Evolutionary conservation across 2,113 vertebrate species (phyloP).

Genomic region (Hippocampus barbouri): DNA sequence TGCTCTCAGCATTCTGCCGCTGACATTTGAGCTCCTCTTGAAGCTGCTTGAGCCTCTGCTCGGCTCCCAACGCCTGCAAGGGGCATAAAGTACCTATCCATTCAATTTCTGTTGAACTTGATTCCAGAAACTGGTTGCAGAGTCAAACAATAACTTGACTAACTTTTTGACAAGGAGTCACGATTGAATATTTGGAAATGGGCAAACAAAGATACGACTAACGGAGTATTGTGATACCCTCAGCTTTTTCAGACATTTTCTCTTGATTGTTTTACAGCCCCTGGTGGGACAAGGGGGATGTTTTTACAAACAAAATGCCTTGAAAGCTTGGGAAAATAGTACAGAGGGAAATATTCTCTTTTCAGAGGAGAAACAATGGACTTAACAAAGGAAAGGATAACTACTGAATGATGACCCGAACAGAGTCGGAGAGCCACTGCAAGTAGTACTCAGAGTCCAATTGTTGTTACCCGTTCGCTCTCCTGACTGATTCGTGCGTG

Average conservation of each 20-base stretch:
- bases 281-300: not conserved
- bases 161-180: not conserved
- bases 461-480: constrained; percentile 60
- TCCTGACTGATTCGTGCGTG: constrained; percentile 63
- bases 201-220: not conserved
- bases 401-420: not conserved
- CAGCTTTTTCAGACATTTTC: not conserved
- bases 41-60: constrained; percentile 70
- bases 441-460: not conserved
- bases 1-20: constrained; percentile 73
- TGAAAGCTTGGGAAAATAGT: not conserved
- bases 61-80: constrained; percentile 58
- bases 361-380: not conserved
- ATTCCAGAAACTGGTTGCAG: not conserved
- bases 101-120: not conserved
- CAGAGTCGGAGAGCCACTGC: not conserved
- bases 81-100: constrained; percentile 3
- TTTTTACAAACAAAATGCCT: not conserved
- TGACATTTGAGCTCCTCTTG: constrained; percentile 77
- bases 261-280: not conserved
- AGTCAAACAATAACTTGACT: not conserved
- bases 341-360: constrained; percentile 15
- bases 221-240: not conserved
- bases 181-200: not conserved
- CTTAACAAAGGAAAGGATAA: not conserved